phyloP scores from a whole-genome alignment of 64 coral and sea anemone genomes.

The Porites australiensis region DNA sequence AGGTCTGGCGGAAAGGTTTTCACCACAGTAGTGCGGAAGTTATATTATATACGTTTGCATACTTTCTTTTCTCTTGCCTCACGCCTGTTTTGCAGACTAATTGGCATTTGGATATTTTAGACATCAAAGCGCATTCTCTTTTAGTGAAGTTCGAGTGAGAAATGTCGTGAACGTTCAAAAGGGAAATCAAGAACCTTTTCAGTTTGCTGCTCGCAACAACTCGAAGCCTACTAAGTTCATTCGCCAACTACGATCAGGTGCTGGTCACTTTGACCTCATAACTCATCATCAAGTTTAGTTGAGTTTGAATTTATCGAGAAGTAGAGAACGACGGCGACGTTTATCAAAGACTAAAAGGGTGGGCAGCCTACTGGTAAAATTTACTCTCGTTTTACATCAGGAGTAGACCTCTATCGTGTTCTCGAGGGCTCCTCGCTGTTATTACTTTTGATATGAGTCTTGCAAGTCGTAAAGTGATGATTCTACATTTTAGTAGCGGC shows the following conservation, averaged over 20 bases:
- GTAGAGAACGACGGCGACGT: too few species aligned
- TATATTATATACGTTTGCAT: neutral
- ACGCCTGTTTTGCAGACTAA: too few species aligned
- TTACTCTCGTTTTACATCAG: too few species aligned
- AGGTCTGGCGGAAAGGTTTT: neutral
- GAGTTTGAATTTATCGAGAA: too few species aligned
- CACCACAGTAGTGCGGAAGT: neutral
- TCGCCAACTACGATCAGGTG: neutral
- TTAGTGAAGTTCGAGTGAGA: neutral
- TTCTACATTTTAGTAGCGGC: too few species aligned
- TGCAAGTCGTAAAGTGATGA: too few species aligned
- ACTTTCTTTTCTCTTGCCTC: conserved; percentile 14
- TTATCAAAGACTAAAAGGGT: too few species aligned
- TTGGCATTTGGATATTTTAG: neutral
- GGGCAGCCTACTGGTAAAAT: too few species aligned
- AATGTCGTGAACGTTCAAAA: neutral
- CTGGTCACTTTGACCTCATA: neutral
- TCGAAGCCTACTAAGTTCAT: conserved; percentile 3
- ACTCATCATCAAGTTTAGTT: neutral
- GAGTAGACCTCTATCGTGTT: too few species aligned
- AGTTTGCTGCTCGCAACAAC: neutral
- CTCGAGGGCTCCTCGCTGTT: too few species aligned
- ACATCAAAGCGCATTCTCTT: neutral
- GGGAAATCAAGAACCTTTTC: neutral
- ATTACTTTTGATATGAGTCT: too few species aligned